Evolutionary conservation across 2,113 vertebrate species (phyloP).

Genomic region (Oxyura jamaicensis): DNA sequence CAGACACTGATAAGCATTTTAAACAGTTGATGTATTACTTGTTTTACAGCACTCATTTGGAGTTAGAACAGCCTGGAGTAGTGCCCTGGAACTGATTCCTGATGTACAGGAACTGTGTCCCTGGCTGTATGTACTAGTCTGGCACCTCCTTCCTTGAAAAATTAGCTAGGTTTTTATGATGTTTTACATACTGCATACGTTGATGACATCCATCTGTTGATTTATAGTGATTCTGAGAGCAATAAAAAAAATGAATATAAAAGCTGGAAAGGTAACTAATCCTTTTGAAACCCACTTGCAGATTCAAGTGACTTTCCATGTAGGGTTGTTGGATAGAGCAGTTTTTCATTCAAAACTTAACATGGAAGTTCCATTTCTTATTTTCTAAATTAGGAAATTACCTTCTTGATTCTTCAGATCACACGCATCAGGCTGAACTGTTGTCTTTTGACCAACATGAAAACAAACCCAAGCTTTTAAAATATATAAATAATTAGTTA

Average conservation of each 20-base stretch:
- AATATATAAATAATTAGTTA: neutral
- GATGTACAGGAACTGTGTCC: neutral
- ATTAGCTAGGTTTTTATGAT: neutral
- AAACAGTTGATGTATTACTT: neutral
- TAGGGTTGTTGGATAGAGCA: neutral
- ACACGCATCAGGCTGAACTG: too few species aligned
- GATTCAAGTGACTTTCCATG: neutral
- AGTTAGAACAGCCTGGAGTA: neutral
- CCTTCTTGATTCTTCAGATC: neutral
- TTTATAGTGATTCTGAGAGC: neutral
- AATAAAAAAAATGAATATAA: neutral
- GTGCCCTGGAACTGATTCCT: neutral
- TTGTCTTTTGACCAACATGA: neutral
- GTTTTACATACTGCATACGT: fast-evolving
- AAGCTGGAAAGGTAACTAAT: neutral
- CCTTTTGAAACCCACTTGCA: neutral
- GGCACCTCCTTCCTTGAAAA: neutral
- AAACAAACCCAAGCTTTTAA: neutral
- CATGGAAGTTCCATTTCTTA: neutral
- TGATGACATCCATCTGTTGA: slow-evolving; percentile 29
- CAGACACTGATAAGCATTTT: neutral
- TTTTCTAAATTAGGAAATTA: neutral
- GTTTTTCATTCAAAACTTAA: neutral
- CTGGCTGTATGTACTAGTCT: neutral
- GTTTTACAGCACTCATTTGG: neutral